These are phyloP conservation scores for Drosophila simulans DNA, from an alignment of 1,140 invertebrate genomes.

Conservation along the genomic window DNA sequence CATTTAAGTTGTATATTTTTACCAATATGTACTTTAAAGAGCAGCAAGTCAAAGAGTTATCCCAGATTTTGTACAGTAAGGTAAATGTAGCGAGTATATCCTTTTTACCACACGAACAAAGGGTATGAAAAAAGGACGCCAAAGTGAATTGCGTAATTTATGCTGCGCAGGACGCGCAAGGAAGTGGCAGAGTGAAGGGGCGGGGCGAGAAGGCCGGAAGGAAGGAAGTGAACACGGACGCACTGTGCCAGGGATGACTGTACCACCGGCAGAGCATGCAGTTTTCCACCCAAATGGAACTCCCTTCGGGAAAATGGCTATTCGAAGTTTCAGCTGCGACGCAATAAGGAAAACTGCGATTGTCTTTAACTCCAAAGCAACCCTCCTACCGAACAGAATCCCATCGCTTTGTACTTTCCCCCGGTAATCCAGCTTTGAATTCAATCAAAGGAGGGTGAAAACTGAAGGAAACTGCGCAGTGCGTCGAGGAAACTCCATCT, in stretches of 20 bases:
- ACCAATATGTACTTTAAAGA: too few species aligned
- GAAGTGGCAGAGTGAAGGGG: conserved; percentile 13
- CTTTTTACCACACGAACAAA: background rate
- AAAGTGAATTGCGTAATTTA: conserved; percentile 79
- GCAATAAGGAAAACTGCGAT: conserved; percentile 77
- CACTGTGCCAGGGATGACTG: conserved; percentile 50
- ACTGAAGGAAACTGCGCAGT: conserved; percentile 39
- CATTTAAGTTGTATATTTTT: too few species aligned
- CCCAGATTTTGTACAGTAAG: too few species aligned
- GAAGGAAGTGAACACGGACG: conserved; percentile 17
- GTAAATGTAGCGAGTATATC: conserved; percentile 12
- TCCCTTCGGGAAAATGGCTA: conserved; percentile 33
- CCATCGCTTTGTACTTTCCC: conserved; percentile 36
- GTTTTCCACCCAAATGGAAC: conserved; percentile 58
- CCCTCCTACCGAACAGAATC: conserved; percentile 44
- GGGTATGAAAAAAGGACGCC: conserved; percentile 43
- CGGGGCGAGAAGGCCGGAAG: conserved; percentile 22
- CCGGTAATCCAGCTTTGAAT: conserved; percentile 59
- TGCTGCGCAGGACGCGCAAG: conserved; percentile 71
- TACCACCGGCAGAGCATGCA: conserved; percentile 64
- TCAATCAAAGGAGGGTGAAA: conserved; percentile 56
- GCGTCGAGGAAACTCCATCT: conserved; percentile 22
- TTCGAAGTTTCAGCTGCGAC: conserved; percentile 60
- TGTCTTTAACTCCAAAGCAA: conserved; percentile 51
- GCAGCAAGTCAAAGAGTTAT: background rate